Percentiles rank a stretch among this genome's conserved stretches.
phyloP scores from a whole-genome alignment of 1,140 invertebrate species.

The Eupeodes corollae region DNA sequence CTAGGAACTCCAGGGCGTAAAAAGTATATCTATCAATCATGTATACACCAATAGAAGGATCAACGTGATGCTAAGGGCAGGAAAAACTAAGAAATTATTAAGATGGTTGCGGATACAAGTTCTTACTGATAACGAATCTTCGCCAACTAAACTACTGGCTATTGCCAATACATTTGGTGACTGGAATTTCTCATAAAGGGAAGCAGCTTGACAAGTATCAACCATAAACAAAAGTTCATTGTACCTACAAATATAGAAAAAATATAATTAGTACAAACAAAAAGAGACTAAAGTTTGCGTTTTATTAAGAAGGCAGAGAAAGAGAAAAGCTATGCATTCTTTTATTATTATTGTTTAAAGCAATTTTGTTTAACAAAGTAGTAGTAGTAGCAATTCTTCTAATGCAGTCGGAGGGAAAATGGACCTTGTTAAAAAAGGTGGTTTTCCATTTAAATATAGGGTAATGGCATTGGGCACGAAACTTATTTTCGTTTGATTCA shows the following conservation, averaged over 20 bases:
- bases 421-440: no score
- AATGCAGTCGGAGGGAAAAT: no score
- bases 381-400: no score
- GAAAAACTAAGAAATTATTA: constrained; percentile 3
- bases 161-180: constrained; percentile 97
- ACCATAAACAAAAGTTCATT: constrained; percentile 98
- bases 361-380: no score
- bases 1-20: constrained; percentile 92
- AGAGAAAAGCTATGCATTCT: no score
- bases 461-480: no score
- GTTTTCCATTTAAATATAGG: no score
- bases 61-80: constrained; percentile 83
- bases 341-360: no score
- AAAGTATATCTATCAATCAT: constrained; percentile 99
- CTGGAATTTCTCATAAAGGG: constrained; percentile 96
- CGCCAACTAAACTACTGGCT: constrained; percentile 91
- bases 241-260: constrained; percentile 55
- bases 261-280: background rate
- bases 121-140: constrained; percentile 91
- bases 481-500: no score
- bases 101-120: background rate
- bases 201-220: constrained; percentile 98
- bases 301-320: no score
- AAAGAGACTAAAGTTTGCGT: background rate
- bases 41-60: constrained; percentile 96